A percentile compares a stretch with the other conserved stretches of the same genome.
phyloP scores from a whole-genome alignment of 2,888 invertebrate species.

The Drosophila percnosoma region DNA sequence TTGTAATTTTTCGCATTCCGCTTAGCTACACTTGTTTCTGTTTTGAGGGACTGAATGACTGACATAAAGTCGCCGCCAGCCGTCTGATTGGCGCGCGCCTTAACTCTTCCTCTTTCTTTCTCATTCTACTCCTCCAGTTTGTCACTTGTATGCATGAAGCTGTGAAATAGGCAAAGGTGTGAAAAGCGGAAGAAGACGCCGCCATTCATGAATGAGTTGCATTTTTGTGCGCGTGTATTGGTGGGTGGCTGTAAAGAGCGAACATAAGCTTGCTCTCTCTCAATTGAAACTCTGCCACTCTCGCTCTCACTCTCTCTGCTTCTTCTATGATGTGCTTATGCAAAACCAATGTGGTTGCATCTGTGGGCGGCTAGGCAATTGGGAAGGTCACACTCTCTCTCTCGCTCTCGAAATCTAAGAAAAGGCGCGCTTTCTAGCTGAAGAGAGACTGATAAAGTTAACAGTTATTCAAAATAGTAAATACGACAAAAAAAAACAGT shows the following conservation, averaged over 20 bases:
- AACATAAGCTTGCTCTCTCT: constrained; percentile 15
- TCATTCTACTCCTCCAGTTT: constrained; percentile 1
- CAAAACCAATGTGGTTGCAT: constrained; percentile 66
- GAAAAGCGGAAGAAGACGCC: constrained; percentile 63
- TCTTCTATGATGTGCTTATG: constrained; percentile 17
- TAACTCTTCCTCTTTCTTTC: constrained; percentile 6
- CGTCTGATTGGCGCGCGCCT: constrained; percentile 64
- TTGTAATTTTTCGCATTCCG: constrained; percentile 36
- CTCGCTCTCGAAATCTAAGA: constrained; percentile 16
- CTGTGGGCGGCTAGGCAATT: constrained; percentile 22
- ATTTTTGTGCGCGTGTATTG: constrained; percentile 29
- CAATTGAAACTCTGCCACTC: neutral
- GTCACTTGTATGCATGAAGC: constrained; percentile 28
- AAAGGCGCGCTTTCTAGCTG: constrained; percentile 52
- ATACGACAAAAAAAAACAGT: constrained; percentile 8
- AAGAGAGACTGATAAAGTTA: neutral
- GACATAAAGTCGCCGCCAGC: constrained; percentile 51
- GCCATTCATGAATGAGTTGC: constrained; percentile 71
- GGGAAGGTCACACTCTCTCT: constrained; percentile 59
- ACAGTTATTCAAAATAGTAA: neutral
- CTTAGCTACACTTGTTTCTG: constrained; percentile 26
- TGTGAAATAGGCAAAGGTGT: constrained; percentile 50
- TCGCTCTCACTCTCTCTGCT: constrained; percentile 3
- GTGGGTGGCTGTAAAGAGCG: constrained; percentile 15
- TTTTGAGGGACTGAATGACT: constrained; percentile 48